phyloP scores from a whole-genome alignment of 2,888 invertebrate genomes.

The Cheilosia pagana region DNA sequence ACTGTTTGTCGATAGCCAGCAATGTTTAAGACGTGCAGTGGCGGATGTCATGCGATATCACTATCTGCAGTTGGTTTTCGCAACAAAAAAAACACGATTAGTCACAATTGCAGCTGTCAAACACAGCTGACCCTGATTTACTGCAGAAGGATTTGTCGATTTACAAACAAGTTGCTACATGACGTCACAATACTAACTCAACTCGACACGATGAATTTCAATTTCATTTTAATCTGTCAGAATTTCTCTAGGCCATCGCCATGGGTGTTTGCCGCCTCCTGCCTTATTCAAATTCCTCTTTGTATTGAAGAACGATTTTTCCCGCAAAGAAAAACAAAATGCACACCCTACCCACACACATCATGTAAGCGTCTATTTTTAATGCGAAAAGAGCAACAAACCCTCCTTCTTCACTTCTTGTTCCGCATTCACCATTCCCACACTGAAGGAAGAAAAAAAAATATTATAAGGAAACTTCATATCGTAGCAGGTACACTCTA shows the following conservation, averaged over 20 bases:
- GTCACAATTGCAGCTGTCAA: background rate
- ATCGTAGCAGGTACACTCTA: background rate
- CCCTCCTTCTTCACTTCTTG: slow-evolving; percentile 10
- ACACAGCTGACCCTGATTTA: background rate
- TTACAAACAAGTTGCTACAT: background rate
- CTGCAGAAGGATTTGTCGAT: background rate
- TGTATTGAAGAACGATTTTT: background rate
- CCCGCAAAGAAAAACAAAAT: slow-evolving; percentile 11
- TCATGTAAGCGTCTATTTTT: slow-evolving; percentile 58
- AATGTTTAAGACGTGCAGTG: background rate
- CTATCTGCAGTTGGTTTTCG: slow-evolving; percentile 16
- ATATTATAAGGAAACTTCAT: slow-evolving; percentile 6
- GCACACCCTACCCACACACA: slow-evolving; percentile 25
- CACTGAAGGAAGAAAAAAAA: background rate
- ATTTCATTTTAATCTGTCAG: slow-evolving; percentile 22
- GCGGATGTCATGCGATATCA: slow-evolving; percentile 41
- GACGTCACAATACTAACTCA: slow-evolving; percentile 21
- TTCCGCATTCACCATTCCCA: slow-evolving; percentile 7
- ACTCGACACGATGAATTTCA: slow-evolving; percentile 21
- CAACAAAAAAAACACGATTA: background rate
- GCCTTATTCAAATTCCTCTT: slow-evolving; percentile 15
- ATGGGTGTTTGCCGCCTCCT: background rate
- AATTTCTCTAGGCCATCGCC: slow-evolving; percentile 22
- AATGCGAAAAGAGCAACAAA: slow-evolving; percentile 46
- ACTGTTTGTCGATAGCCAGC: background rate